Percentiles rank a stretch among this genome's conserved stretches.
Evolutionary conservation across 2,113 vertebrate genomes (phyloP).

Genomic region (Myotis davidii): DNA sequence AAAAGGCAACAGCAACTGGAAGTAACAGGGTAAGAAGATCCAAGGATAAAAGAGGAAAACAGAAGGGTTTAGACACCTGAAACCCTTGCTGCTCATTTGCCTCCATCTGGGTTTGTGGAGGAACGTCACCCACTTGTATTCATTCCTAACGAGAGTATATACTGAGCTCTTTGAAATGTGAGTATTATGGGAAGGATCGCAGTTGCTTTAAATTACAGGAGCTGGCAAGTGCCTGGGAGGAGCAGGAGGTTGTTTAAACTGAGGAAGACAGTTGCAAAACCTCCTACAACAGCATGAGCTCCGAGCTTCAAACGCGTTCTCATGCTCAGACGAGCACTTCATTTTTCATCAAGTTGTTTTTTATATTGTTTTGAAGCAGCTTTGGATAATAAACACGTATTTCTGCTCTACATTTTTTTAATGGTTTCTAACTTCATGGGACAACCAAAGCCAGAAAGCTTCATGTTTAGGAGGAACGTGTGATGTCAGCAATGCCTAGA

Average conservation of each 20-base stretch:
- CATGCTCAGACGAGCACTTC: constrained; percentile 18
- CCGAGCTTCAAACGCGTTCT: constrained; percentile 74
- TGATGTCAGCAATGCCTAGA: constrained; percentile 26
- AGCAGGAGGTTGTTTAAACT: constrained; percentile 83
- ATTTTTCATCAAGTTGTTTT: constrained; percentile 1
- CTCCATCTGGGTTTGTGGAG: constrained; percentile 39
- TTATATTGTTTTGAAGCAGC: constrained; percentile 59
- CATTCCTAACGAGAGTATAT: constrained; percentile 61
- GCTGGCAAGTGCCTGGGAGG: constrained; percentile 84
- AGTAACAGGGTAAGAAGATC: background rate
- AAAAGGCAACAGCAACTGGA: constrained; percentile 24
- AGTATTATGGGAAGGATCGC: constrained; percentile 84
- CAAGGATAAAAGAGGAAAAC: background rate
- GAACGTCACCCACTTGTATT: constrained; percentile 22
- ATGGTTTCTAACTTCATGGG: constrained; percentile 64
- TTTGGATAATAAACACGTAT: constrained; percentile 44
- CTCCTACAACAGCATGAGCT: constrained; percentile 69
- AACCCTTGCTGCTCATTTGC: background rate
- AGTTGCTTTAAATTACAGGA: constrained; percentile 91
- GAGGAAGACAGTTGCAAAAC: constrained; percentile 83
- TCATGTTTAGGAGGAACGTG: constrained; percentile 56
- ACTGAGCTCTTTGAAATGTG: constrained; percentile 81
- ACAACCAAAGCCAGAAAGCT: constrained; percentile 33
- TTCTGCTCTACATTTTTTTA: constrained; percentile 53
- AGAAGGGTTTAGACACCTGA: constrained; percentile 32